A percentile compares a stretch with the other conserved stretches of the same genome.
phyloP scores from a whole-genome alignment of 2,797 vertebrate species.

The Apogon hyalosoma region DNA sequence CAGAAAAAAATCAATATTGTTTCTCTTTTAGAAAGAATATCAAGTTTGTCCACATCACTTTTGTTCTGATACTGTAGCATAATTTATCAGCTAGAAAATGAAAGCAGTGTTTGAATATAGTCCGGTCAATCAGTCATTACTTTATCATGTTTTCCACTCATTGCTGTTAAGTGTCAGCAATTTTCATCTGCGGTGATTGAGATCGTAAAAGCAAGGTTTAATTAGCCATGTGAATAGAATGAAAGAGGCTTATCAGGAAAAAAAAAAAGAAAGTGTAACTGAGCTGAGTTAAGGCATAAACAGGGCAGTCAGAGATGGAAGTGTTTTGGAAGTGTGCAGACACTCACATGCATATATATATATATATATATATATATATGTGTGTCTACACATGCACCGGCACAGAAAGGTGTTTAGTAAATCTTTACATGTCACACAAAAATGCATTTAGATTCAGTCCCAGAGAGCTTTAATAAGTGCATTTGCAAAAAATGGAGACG shows the following conservation, averaged over 20 bases:
- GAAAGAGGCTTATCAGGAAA: background rate
- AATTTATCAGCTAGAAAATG: slow-evolving; percentile 26
- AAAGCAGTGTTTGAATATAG: slow-evolving; percentile 37
- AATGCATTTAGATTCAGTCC: slow-evolving; percentile 17
- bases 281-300: slow-evolving; percentile 6
- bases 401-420: slow-evolving; percentile 15
- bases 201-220: slow-evolving; percentile 8
- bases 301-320: no score
- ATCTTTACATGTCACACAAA: slow-evolving; percentile 20
- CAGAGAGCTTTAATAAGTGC: slow-evolving; percentile 67
- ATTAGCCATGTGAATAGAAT: slow-evolving; percentile 16
- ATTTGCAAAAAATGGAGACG: slow-evolving; percentile 53
- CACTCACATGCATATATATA: slow-evolving; percentile 15
- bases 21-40: slow-evolving; percentile 27
- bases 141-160: slow-evolving; percentile 18
- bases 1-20: slow-evolving; percentile 34
- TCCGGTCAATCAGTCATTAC: slow-evolving; percentile 31
- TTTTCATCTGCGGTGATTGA: background rate
- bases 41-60: slow-evolving; percentile 19
- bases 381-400: slow-evolving; percentile 9
- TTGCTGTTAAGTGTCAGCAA: slow-evolving; percentile 9
- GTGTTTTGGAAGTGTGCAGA: slow-evolving; percentile 25
- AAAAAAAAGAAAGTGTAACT: slow-evolving; percentile 16
- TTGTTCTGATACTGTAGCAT: slow-evolving; percentile 27
- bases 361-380: background rate